Conservation (phyloP, 2,797 vertebrate genomes). For the Oceanodroma leucorhoa region DNA sequence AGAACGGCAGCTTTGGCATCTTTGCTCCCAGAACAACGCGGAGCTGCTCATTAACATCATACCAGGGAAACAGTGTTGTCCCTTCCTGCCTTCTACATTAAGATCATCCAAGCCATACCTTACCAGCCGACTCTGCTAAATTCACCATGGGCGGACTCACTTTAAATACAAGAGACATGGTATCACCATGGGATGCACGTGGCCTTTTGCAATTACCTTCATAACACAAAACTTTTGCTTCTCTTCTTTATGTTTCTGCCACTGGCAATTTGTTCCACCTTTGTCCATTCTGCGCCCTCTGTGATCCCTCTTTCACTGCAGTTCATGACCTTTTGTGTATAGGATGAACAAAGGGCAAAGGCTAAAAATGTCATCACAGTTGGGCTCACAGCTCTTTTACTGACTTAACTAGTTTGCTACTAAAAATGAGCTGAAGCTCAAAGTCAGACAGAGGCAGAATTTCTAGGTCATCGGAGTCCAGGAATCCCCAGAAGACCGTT, state of each 20-base stretch:
- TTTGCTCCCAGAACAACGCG: neutral
- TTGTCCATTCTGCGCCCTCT: neutral
- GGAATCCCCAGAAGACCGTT: neutral
- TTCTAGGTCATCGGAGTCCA: neutral
- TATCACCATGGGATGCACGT: neutral
- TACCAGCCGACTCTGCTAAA: neutral
- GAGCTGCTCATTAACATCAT: neutral
- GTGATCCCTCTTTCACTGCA: slow-evolving; percentile 12
- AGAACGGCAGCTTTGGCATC: neutral
- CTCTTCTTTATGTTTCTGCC: slow-evolving; percentile 30
- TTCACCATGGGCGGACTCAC: neutral
- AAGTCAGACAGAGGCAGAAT: neutral
- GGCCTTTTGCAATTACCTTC: neutral
- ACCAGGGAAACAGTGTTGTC: neutral
- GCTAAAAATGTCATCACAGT: slow-evolving; percentile 32
- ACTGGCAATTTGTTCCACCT: slow-evolving; percentile 50
- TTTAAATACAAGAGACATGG: neutral
- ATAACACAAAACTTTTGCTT: slow-evolving; percentile 2
- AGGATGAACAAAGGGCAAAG: slow-evolving; percentile 23
- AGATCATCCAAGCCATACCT: slow-evolving; percentile 14
- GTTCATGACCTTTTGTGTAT: slow-evolving; percentile 20
- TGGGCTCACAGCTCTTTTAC: slow-evolving; percentile 7
- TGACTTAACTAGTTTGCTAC: neutral
- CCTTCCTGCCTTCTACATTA: neutral
- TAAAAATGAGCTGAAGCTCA: neutral